Percentiles rank a stretch among this genome's conserved stretches.
These are phyloP conservation scores for Phrynosoma platyrhinos DNA, from an alignment of 2,113 vertebrate species.

Conservation along the genomic window DNA sequence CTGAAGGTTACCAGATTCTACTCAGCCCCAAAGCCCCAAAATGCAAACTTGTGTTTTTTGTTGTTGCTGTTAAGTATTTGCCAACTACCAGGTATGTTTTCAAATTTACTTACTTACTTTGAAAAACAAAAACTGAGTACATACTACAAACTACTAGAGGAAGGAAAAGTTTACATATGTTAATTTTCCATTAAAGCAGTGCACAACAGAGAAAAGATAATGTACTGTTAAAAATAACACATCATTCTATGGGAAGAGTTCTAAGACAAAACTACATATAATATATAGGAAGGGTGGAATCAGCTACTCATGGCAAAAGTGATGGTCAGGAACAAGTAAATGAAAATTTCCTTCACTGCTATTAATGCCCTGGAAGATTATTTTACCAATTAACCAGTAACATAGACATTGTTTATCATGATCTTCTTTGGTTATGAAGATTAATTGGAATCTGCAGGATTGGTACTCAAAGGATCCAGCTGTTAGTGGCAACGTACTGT, in stretches of 20 bases:
- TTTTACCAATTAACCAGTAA: background rate
- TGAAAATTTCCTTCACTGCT: rapidly evolving
- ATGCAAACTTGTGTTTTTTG: slow-evolving; percentile 32
- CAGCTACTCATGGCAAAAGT: background rate
- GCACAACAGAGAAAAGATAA: slow-evolving; percentile 30
- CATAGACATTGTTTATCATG: background rate
- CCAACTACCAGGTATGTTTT: slow-evolving; percentile 47
- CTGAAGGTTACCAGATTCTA: slow-evolving; percentile 22
- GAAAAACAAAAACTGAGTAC: slow-evolving; percentile 62
- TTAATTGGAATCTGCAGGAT: background rate
- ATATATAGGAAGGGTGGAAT: background rate
- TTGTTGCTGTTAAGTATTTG: background rate
- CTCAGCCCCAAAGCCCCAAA: background rate
- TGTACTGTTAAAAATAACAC: slow-evolving; percentile 24
- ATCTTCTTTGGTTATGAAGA: background rate
- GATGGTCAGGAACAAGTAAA: slow-evolving; percentile 5
- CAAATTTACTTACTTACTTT: slow-evolving; percentile 68
- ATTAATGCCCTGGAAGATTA: background rate
- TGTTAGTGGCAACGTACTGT: background rate
- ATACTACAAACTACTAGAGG: slow-evolving; percentile 40
- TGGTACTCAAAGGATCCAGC: background rate
- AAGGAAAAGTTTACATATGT: slow-evolving; percentile 62
- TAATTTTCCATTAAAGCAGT: slow-evolving; percentile 58
- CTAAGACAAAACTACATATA: slow-evolving; percentile 5
- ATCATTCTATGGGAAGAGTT: slow-evolving; percentile 19